These are phyloP conservation scores for Podargus strigoides DNA, from an alignment of 2,797 vertebrate species.

Conservation along the genomic window DNA sequence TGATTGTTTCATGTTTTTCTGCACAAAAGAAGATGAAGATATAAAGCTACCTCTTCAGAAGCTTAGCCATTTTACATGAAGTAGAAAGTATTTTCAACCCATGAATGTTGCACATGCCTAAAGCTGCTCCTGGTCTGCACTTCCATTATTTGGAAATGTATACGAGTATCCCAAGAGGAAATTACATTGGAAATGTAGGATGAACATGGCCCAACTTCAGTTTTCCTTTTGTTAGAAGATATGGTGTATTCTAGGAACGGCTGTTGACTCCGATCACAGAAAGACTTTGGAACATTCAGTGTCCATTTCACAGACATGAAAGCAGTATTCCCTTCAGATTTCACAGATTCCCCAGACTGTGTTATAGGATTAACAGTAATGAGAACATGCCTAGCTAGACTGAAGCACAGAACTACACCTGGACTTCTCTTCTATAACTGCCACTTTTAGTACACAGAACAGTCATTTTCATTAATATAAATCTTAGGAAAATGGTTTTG, in stretches of 20 bases:
- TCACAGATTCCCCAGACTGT: neutral
- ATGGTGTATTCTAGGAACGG: neutral
- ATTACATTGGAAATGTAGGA: neutral
- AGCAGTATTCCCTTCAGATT: neutral
- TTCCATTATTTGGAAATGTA: neutral
- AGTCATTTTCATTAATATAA: neutral
- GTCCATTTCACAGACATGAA: neutral
- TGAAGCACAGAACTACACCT: neutral
- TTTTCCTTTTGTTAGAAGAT: neutral
- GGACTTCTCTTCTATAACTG: neutral
- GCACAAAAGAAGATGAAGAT: neutral
- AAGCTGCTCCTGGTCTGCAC: neutral
- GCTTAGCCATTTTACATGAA: neutral
- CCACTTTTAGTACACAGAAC: neutral
- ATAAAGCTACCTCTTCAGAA: neutral
- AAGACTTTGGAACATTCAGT: neutral
- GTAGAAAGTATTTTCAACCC: neutral
- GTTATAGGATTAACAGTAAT: neutral
- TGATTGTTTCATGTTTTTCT: neutral
- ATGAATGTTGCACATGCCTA: neutral
- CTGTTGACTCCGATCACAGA: neutral
- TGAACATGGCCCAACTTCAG: neutral
- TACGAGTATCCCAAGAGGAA: neutral
- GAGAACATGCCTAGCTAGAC: neutral
- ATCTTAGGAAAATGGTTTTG: neutral